Evolutionary conservation across 2,797 vertebrate species (phyloP).

Genomic region (Peromyscus attwateri): DNA sequence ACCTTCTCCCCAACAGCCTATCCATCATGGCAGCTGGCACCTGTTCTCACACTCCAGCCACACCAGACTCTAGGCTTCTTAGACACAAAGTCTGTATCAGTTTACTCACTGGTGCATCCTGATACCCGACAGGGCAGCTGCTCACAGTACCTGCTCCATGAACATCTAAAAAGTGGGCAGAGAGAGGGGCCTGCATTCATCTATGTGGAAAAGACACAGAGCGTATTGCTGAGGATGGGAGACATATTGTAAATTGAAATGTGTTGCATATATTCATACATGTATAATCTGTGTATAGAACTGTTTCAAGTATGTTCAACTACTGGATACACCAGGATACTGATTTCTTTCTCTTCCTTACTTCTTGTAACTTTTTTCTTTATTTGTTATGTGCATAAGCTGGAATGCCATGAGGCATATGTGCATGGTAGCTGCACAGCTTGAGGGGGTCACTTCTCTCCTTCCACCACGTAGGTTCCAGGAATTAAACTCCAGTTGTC

Average conservation of each 20-base stretch:
- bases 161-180: neutral
- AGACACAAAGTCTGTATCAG: neutral
- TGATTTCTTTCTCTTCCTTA: neutral
- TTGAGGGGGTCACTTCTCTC: neutral
- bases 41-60: neutral
- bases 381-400: neutral
- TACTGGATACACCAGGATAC: neutral
- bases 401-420: neutral
- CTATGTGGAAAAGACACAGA: neutral
- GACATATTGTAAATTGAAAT: neutral
- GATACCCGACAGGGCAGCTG: neutral
- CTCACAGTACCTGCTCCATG: neutral
- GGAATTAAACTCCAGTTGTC: neutral
- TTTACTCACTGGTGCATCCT: rapidly evolving
- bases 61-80: neutral
- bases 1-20: rapidly evolving
- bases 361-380: neutral
- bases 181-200: neutral
- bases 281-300: neutral
- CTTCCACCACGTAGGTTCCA: neutral
- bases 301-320: neutral
- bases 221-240: neutral
- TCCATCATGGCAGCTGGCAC: neutral
- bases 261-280: neutral
- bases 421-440: neutral